phyloP scores from a whole-genome alignment of 1,140 invertebrate genomes.

The Dendrolimus kikuchii region DNA sequence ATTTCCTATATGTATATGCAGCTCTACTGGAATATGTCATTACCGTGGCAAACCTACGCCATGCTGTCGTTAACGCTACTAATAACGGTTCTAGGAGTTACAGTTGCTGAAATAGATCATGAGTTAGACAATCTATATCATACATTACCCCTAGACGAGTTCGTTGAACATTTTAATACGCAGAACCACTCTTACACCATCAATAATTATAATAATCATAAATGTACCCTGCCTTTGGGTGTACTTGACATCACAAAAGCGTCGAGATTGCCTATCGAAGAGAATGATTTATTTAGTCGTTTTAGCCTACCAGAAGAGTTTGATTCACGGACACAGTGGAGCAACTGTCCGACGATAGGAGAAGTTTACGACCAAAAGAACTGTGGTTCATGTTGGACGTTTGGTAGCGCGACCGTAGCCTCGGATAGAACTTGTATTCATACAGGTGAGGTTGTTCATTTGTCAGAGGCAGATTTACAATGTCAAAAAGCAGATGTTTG shows the following conservation, averaged over 20 bases:
- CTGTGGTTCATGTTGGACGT: constrained; percentile 81
- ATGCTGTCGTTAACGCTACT: too few species aligned
- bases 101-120: too few species aligned
- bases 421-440: constrained; percentile 90
- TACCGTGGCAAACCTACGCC: too few species aligned
- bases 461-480: constrained; percentile 73
- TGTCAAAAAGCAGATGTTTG: constrained; percentile 86
- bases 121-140: background rate
- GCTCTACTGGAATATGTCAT: too few species aligned
- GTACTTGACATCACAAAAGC: background rate
- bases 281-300: background rate
- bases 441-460: constrained; percentile 69
- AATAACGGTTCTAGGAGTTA: too few species aligned
- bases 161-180: constrained; percentile 13
- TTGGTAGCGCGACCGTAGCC: constrained; percentile 91
- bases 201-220: too few species aligned
- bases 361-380: constrained; percentile 81
- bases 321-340: constrained; percentile 76
- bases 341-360: constrained; percentile 82
- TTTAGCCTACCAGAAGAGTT: constrained; percentile 1
- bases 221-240: background rate
- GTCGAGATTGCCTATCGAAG: background rate
- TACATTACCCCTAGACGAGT: constrained; percentile 6
- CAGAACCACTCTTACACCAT: constrained; percentile 9
- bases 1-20: too few species aligned